A percentile compares a stretch with the other conserved stretches of the same genome.
phyloP scores from a whole-genome alignment of 37 sponge, comb jelly and placozoan genomes.

The Crambe crambe region DNA sequence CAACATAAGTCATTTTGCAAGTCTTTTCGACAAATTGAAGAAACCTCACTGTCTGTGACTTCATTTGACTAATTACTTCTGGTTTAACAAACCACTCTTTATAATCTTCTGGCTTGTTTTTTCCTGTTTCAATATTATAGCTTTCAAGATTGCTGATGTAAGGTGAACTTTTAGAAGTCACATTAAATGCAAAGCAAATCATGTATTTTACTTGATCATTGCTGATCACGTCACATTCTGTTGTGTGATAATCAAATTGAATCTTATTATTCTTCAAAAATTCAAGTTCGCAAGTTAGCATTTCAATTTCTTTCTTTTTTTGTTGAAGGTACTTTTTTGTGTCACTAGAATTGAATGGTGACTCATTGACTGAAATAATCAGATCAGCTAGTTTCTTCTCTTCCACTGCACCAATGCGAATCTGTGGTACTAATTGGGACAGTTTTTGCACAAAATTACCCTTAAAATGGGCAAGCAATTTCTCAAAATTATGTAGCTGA shows the following conservation, averaged over 20 bases:
- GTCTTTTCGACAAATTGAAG: conserved; percentile 5
- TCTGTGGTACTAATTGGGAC: not conserved
- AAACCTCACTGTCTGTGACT: conserved; percentile 3
- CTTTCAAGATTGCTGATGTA: not conserved
- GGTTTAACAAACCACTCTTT: conserved; percentile 1
- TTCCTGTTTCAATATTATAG: conserved; percentile 4
- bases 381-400: conserved; percentile 29
- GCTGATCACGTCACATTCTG: not conserved
- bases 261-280: conserved; percentile 2
- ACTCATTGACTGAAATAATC: not conserved
- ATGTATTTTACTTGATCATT: conserved; percentile 7
- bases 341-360: conserved; percentile 12
- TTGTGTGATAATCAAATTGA: not conserved
- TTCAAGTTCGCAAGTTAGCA: conserved; percentile 9
- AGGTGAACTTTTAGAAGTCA: not conserved
- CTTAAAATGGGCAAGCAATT: conserved; percentile 5
- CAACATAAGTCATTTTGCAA: not conserved
- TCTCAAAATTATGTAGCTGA: not conserved
- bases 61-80: not conserved
- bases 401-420: conserved; percentile 14
- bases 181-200: conserved; percentile 34
- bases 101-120: not conserved
- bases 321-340: not conserved
- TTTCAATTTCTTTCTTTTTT: conserved; percentile 40
- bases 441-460: conserved; percentile 2